Percentiles rank a stretch among this genome's conserved stretches.
phyloP scores from a whole-genome alignment of 2,888 invertebrate genomes.

The Drosophila kambysellisi region DNA sequence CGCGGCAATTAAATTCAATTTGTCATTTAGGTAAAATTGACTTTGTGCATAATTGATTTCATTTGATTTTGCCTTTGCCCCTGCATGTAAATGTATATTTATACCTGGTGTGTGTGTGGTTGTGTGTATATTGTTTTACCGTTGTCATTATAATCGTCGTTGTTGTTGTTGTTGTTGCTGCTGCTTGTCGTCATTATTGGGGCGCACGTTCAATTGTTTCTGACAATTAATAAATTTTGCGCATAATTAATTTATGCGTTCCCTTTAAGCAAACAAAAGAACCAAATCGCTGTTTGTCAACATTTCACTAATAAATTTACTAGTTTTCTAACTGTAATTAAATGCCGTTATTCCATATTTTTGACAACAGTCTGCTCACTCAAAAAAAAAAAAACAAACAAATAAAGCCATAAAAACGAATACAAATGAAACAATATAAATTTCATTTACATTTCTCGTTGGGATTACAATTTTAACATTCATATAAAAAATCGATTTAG shows the following conservation, averaged over 20 bases:
- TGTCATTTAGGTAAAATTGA: constrained; percentile 69
- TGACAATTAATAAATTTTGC: constrained; percentile 73
- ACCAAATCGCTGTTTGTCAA: constrained; percentile 40
- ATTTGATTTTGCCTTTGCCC: constrained; percentile 59
- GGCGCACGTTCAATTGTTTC: constrained; percentile 65
- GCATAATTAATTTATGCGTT: constrained; percentile 71
- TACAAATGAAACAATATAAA: not conserved
- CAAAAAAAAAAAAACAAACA: not conserved
- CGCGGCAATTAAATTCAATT: constrained; percentile 70
- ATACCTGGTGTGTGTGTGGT: not conserved
- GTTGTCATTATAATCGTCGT: constrained; percentile 45
- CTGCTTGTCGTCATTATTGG: constrained; percentile 24
- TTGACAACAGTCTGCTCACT: constrained; percentile 17
- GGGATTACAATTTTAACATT: not conserved
- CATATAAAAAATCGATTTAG: not conserved
- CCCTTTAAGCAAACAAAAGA: constrained; percentile 64
- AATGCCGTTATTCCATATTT: constrained; percentile 44
- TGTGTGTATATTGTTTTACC: constrained; percentile 39
- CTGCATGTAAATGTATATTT: constrained; percentile 3
- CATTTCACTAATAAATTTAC: constrained; percentile 47
- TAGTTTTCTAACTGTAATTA: constrained; percentile 66
- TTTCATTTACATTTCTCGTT: not conserved
- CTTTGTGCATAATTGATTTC: constrained; percentile 74
- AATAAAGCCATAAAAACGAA: not conserved
- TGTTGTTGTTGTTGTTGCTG: constrained; percentile 13